These are phyloP conservation scores for Aphaenogaster rudis DNA, from an alignment of 1,140 invertebrate genomes.

Conservation along the genomic window DNA sequence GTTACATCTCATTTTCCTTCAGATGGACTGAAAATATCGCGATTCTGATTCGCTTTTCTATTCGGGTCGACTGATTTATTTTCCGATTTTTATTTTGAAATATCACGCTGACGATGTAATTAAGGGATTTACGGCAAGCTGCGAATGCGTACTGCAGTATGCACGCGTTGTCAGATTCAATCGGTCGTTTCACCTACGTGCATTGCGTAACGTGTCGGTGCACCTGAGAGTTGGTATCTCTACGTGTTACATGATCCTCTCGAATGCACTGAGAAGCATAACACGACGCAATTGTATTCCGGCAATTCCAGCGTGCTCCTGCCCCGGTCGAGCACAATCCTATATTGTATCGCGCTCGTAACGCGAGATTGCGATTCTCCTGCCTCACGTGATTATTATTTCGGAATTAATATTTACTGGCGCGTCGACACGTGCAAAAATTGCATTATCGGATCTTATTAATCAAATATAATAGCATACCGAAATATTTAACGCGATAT, in stretches of 20 bases:
- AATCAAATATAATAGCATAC: slow-evolving; percentile 8
- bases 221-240: slow-evolving; percentile 20
- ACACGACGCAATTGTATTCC: slow-evolving; percentile 42
- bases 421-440: background rate
- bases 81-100: background rate
- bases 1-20: background rate
- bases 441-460: background rate
- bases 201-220: slow-evolving; percentile 34
- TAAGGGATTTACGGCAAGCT: background rate
- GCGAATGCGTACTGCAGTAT: background rate
- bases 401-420: slow-evolving; percentile 30
- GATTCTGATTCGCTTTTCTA: background rate
- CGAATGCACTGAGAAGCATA: slow-evolving; percentile 49
- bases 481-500: background rate
- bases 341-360: slow-evolving; percentile 9
- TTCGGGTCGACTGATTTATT: background rate
- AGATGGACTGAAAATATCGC: background rate
- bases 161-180: background rate
- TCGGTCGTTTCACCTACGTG: background rate
- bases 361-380: slow-evolving; percentile 11
- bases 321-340: slow-evolving; percentile 1
- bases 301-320: slow-evolving; percentile 25
- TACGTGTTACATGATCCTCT: slow-evolving; percentile 50
- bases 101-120: background rate
- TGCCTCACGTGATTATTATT: slow-evolving; percentile 9